phyloP scores from a whole-genome alignment of 2,888 invertebrate genomes.

The Hofmannophila pseudospretella region DNA sequence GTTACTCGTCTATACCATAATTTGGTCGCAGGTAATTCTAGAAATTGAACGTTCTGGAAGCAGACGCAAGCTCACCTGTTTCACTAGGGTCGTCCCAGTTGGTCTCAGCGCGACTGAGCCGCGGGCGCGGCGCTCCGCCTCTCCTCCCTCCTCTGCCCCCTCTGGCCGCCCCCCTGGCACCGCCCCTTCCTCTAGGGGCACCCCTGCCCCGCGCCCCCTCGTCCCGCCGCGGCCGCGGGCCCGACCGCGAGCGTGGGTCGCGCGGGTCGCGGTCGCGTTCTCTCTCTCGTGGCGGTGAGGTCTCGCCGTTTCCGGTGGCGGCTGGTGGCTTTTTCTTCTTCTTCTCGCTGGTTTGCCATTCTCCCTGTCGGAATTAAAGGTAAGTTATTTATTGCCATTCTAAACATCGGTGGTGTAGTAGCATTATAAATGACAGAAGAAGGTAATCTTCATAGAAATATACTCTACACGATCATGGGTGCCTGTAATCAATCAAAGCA shows the following conservation, averaged over 20 bases:
- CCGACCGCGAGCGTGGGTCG: constrained; percentile 30
- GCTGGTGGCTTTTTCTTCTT: constrained; percentile 90
- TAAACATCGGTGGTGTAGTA: too few species aligned
- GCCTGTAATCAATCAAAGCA: too few species aligned
- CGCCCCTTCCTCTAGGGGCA: constrained; percentile 33
- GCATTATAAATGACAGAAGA: too few species aligned
- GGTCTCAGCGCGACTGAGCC: constrained; percentile 15
- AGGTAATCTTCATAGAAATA: too few species aligned
- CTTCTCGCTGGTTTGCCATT: constrained; percentile 92
- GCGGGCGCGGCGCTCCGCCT: constrained; percentile 23
- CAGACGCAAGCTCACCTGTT: constrained; percentile 25
- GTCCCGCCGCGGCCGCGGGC: constrained; percentile 35
- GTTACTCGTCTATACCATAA: too few species aligned
- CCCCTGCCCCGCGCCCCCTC: constrained; percentile 29
- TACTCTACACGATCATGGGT: too few species aligned
- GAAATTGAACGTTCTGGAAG: too few species aligned
- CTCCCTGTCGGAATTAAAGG: too few species aligned
- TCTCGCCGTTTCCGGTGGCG: constrained; percentile 65
- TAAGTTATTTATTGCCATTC: too few species aligned
- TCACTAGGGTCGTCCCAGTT: constrained; percentile 29
- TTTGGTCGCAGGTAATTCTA: too few species aligned
- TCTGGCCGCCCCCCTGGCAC: constrained; percentile 30
- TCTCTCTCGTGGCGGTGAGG: constrained; percentile 44
- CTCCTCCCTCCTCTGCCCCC: constrained; percentile 25
- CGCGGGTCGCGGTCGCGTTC: constrained; percentile 37